Base-by-base conservation (phyloP, 2,797 vertebrate species). In the Tamandua tetradactyla region DNA sequence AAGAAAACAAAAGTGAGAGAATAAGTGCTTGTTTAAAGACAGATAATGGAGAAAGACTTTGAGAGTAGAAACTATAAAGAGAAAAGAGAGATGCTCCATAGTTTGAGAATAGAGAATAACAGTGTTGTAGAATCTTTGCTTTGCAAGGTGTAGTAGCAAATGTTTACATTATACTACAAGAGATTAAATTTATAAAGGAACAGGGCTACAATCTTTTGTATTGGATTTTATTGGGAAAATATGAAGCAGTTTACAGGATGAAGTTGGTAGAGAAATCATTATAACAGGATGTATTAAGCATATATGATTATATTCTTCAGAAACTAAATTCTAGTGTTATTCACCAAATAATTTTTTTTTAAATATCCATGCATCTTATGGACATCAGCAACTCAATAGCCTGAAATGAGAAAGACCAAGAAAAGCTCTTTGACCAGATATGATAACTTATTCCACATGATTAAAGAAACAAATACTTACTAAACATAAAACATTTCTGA, bases 401-500 rank as follows among this genome's bases (percentile, higher is more conserved):
- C 64, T 91, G 81, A 94, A 87, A 32, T 55, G 44, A 37, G 5
- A 85, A 9, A 91, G 49, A 95, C 32, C 84, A 92, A 1, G 92
- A 35, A 94, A 94, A 93, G 0, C 4, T 2, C 42, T 71, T 71
- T 96, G 82, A 87, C 64, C 27, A 75, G 9, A 13, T 62, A 6
- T 82, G 78, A 96, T 74, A 89, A 71, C 18, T 72, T 82, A 72
- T 88, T 32, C 9, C 30, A 95, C 91, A 87, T 9, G 64, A 80
- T 86, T 94, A 93, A 66, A 96, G 90, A 96, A 81, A 90, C 3
- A 95, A 49, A 76, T 0, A n/a, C 74, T 82, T 91, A 8, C 75
- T 30, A 84, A 92, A 69, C 93, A 95, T 74, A 95, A 3, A 20
- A 12, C 49, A 57, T 88, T 96, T 94, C 86, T 96, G 37, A 40